phyloP scores from a whole-genome alignment of 2,797 vertebrate genomes.

The Acridotheres tristis region DNA sequence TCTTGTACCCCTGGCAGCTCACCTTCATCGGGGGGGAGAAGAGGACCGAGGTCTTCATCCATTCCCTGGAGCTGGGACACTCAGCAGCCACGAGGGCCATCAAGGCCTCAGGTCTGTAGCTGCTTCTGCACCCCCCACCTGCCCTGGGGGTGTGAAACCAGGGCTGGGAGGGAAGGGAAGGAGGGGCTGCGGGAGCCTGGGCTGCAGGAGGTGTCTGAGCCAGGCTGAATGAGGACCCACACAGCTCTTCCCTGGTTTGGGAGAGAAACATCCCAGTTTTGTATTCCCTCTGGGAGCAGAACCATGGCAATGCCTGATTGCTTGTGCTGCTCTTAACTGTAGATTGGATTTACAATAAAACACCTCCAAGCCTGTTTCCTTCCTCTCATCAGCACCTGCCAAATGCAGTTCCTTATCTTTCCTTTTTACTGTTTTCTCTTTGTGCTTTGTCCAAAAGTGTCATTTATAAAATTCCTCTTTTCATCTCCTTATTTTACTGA shows the following conservation, averaged over 20 bases:
- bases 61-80: conserved; percentile 95
- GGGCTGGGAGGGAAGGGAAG: neutral
- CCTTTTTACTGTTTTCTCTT: neutral
- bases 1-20: conserved; percentile 75
- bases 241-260: neutral
- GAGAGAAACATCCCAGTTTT: neutral
- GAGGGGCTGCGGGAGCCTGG: neutral
- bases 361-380: neutral
- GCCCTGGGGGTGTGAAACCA: neutral
- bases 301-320: neutral
- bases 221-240: neutral
- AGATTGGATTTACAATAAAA: neutral
- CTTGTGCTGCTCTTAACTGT: neutral
- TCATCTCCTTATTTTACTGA: neutral
- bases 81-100: conserved; percentile 91
- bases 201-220: neutral
- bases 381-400: neutral
- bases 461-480: neutral
- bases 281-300: rapidly evolving
- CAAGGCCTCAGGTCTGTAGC: conserved; percentile 89
- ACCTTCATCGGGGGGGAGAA: conserved; percentile 88
- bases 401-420: neutral
- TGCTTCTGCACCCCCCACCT: neutral
- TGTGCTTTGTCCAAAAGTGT: neutral
- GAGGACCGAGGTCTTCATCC: conserved; percentile 92